Evolutionary conservation across 2,888 invertebrate genomes (phyloP).

Genomic region (Acleris emargana): DNA sequence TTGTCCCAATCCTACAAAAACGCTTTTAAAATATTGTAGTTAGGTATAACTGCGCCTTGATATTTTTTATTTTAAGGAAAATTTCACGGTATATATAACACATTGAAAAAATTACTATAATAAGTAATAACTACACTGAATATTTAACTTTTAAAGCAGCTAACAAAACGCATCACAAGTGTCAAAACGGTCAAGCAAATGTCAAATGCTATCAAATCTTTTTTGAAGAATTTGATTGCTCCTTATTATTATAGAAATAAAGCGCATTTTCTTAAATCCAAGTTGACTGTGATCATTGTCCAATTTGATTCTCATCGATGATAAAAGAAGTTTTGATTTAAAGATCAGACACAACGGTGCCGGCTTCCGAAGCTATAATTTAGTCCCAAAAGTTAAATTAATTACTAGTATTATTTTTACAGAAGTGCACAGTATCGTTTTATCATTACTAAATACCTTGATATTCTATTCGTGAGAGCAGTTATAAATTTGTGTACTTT

Average conservation of each 20-base stretch:
- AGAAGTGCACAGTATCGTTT: background rate
- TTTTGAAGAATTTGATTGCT: background rate
- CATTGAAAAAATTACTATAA: background rate
- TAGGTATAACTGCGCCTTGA: too few species aligned
- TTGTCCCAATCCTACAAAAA: too few species aligned
- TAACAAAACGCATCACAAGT: conserved; percentile 20
- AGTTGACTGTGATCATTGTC: conserved; percentile 7
- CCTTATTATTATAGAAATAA: background rate
- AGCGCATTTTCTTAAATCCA: conserved; percentile 4
- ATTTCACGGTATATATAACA: too few species aligned
- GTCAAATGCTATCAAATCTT: conserved; percentile 31
- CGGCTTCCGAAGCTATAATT: conserved; percentile 12
- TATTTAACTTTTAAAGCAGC: background rate
- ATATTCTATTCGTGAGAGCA: conserved; percentile 1
- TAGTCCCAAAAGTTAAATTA: background rate
- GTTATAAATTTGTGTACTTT: background rate
- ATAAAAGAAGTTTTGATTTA: conserved; percentile 28
- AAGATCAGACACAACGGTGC: conserved; percentile 26
- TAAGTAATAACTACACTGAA: background rate
- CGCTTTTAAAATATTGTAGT: too few species aligned
- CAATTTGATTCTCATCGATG: conserved; percentile 27
- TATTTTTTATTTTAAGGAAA: too few species aligned
- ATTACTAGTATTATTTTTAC: background rate
- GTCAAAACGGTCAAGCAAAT: conserved; percentile 8
- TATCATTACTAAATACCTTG: background rate